These are phyloP conservation scores for Sebastes elongatus DNA, from an alignment of 2,797 vertebrate genomes.

Conservation along the genomic window DNA sequence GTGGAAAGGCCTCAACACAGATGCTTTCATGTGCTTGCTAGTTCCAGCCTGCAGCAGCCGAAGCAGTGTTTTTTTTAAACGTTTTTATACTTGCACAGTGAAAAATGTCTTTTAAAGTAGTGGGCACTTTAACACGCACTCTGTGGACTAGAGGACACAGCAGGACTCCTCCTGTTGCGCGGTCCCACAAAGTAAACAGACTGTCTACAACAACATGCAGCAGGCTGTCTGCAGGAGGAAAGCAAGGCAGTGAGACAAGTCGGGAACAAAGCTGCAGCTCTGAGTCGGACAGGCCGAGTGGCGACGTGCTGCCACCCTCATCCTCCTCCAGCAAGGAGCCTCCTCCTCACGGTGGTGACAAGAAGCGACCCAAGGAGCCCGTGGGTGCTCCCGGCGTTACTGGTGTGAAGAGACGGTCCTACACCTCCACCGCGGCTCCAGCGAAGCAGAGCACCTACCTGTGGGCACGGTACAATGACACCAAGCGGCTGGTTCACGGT, in stretches of 20 bases:
- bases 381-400: conserved; percentile 34
- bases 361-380: conserved; percentile 53
- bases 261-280: conserved; percentile 41
- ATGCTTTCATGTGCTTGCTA: conserved; percentile 10
- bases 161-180: conserved; percentile 17
- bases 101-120: conserved; percentile 73
- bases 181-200: conserved; percentile 33
- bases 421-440: conserved; percentile 61
- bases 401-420: conserved; percentile 58
- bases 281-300: neutral
- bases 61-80: neutral
- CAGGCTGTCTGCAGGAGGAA: neutral
- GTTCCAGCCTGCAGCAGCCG: neutral
- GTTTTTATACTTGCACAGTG: fast-evolving
- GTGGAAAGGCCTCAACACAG: neutral
- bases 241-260: conserved; percentile 24
- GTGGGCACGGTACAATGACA: conserved; percentile 80
- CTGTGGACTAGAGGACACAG: conserved; percentile 60
- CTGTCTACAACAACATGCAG: conserved; percentile 47
- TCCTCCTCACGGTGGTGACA: conserved; percentile 28
- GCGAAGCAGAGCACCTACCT: conserved; percentile 68
- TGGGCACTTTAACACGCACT: conserved; percentile 53
- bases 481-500: conserved; percentile 82
- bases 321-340: neutral
- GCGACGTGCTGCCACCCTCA: neutral